A percentile compares a stretch with the other conserved stretches of the same genome.
phyloP scores from a whole-genome alignment of 2,113 vertebrate genomes.

The Seriola dumerili region DNA sequence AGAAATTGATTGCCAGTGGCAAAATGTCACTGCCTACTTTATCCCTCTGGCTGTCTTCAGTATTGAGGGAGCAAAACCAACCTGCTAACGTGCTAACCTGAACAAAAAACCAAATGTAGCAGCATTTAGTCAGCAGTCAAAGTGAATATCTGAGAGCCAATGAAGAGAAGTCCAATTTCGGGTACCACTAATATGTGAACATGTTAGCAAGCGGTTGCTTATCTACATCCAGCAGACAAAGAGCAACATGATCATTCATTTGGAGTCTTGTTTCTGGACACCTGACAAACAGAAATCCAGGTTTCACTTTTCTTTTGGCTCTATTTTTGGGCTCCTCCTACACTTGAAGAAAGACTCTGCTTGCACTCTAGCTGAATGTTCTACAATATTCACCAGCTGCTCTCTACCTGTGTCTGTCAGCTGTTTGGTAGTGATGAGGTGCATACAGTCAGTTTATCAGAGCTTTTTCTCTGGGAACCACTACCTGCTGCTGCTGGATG shows the following conservation, averaged over 20 bases:
- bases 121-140: not conserved
- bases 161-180: not conserved
- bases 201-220: not conserved
- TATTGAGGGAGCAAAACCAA: conserved; percentile 10
- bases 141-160: not conserved
- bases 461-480: too few species aligned
- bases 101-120: not conserved
- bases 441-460: too few species aligned
- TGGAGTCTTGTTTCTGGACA: not conserved
- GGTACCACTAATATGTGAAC: too few species aligned
- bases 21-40: conserved; percentile 45
- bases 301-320: not conserved
- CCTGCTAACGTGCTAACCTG: not conserved
- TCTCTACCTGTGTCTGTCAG: not conserved
- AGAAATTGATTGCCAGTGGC: conserved; percentile 38
- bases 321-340: not conserved
- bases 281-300: not conserved
- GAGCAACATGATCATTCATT: too few species aligned
- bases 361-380: not conserved
- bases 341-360: not conserved
- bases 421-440: not conserved
- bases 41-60: conserved; percentile 27
- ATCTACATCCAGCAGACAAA: not conserved
- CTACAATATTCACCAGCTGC: not conserved
- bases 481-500: not conserved